Base-by-base conservation (phyloP, 2,113 vertebrate species). In the Anguilla japonica region DNA sequence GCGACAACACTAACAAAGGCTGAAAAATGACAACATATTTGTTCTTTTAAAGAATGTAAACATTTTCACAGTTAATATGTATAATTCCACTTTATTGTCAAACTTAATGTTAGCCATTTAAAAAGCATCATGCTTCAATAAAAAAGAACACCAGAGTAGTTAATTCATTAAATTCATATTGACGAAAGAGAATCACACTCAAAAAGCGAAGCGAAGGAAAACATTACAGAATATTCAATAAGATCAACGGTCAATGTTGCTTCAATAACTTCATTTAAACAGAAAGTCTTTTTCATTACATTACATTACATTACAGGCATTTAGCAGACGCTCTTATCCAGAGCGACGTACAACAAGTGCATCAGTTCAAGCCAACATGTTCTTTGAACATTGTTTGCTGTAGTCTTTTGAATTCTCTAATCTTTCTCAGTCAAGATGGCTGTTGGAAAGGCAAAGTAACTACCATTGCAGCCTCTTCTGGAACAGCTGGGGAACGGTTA, bases 391-490 rank as follows among this genome's bases (percentile, higher is more conserved):
- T 34, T 26, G 60, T 67, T 75, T 75, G 26, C 26, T 34, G n/a
- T 13, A 34, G 4, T 7, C 26, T n/a, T n/a, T 22, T n/a, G 26
- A 71, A 75, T 13, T 22, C 26, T 22, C 26, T 22, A 5, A 5
- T 71, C 60, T 75, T 53, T 41, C 46, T 78, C 18, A 71, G 41
- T 95, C 89, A 95, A 84, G 94, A 92, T 46, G 91, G 90, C 71
- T 90, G 91, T 75, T 93, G 95, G 84, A 92, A 94, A 2, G 95
- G 95, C 87, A 94, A 46, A 60, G 93, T 94, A 56, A 95, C 91
- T 0, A 92, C 91, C 91, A 95, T 90, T 0, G 93, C 92, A 34
- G 95, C 89, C 29, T 95, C 92, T 3, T 95, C 91, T 0, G 94
- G 93, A 67, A 91, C 92, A 0, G 86, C 26, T 0, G 81, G 85